Base-by-base conservation (phyloP, 1,140 invertebrate species). In the Saccostrea echinata region DNA sequence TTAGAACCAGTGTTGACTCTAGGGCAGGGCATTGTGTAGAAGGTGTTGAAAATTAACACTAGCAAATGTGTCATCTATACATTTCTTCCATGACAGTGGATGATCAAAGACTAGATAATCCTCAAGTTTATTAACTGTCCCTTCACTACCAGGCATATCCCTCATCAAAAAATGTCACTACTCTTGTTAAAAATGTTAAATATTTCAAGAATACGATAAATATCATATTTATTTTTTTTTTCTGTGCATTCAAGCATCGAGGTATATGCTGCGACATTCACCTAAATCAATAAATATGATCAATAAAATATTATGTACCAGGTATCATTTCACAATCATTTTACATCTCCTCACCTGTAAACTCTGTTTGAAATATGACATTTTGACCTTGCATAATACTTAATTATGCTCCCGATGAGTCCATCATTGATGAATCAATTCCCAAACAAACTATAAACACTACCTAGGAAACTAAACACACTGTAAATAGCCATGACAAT, bases 341-440 rank as follows among this genome's bases (percentile, higher is more conserved):
- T 30, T 2, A 76, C 68, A 76, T 76, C 24, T 76, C 68, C 68
- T 76, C 68, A 76, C 68, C 68, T 76, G 33, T 30, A 76, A 30
- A 33, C 68, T 30, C 30, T 76, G 68, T 76, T 76, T 76, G 68
- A 76, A 76, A 76, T 76, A 76, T 30, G 68, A 76, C 68, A 76
- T 76, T 71, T 13, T 76, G 27, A 27, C 30, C 30, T 76, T 33
- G 27, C 68, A 35, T 30, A 30, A 33, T 30, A 30, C 27, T 27
- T 76, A 76, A 76, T 76, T 27, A 76, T 16, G 27, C 24, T 76
- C 27, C 24, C 3, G 3, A 76, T 76, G 68, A 76, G 68, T 76
- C 68, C 27, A 11, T 76, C 68, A 76, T 18, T 76, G 27, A 76
- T 33, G 68, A 76, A 76, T 76, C 68, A 76, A 76, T 76, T 30